Conservation (phyloP, 2,888 invertebrate species). For the Noctua fimbriata region DNA sequence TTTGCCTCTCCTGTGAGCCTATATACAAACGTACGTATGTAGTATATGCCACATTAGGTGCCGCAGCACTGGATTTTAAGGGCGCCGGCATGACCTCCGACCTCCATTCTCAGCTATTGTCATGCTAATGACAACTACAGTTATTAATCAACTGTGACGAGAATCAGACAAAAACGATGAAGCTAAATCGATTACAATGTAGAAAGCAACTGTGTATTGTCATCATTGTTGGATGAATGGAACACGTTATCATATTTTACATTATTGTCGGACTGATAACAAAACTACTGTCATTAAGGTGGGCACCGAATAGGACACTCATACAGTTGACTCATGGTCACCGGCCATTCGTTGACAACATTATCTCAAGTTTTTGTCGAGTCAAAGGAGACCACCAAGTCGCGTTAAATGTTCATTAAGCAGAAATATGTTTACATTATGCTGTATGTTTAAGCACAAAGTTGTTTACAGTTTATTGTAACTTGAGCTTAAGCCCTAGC, state of each 20-base stretch:
- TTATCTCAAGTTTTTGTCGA: slow-evolving; percentile 68
- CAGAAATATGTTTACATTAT: slow-evolving; percentile 65
- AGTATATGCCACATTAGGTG: slow-evolving; percentile 69
- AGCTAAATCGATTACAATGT: slow-evolving; percentile 47
- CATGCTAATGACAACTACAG: slow-evolving; percentile 79
- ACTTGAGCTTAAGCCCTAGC: slow-evolving; percentile 79
- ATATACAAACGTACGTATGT: slow-evolving; percentile 64
- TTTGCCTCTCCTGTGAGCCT: slow-evolving; percentile 78
- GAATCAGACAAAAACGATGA: slow-evolving; percentile 61
- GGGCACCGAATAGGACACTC: slow-evolving; percentile 34
- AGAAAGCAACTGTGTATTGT: slow-evolving; percentile 57
- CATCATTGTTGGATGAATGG: slow-evolving; percentile 48
- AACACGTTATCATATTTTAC: slow-evolving; percentile 49
- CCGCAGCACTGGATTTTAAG: slow-evolving; percentile 80
- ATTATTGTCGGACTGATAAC: slow-evolving; percentile 50
- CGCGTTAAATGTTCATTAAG: slow-evolving; percentile 66
- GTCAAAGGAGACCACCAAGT: slow-evolving; percentile 78
- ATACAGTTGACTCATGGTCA: slow-evolving; percentile 66
- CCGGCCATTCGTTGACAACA: slow-evolving; percentile 58
- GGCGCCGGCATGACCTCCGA: slow-evolving; percentile 84
- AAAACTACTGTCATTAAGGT: slow-evolving; percentile 58
- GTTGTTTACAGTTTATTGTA: slow-evolving; percentile 76
- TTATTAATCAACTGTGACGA: slow-evolving; percentile 78
- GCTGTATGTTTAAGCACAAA: slow-evolving; percentile 43
- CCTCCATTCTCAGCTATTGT: slow-evolving; percentile 84